Conservation (phyloP, 2,888 invertebrate genomes). For the Morpho deidamia region DNA sequence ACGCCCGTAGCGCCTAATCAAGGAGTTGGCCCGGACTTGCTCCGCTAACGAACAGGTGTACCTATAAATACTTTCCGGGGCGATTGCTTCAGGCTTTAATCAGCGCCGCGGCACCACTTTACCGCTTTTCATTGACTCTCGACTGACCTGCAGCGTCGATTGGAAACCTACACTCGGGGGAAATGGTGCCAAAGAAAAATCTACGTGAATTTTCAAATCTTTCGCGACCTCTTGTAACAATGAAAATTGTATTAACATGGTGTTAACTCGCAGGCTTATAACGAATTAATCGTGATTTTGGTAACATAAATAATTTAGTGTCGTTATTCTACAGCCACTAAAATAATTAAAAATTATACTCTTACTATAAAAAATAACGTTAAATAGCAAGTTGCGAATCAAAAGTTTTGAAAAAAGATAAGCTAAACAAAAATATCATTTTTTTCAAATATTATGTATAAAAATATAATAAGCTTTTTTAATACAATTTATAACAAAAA, state of each 20-base stretch:
- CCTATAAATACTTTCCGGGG: slow-evolving; percentile 76
- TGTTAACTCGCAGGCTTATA: slow-evolving; percentile 3
- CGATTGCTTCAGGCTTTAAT: slow-evolving; percentile 78
- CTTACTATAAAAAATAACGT: too few relatives aligned
- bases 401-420: too few relatives aligned
- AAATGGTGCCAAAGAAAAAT: slow-evolving; percentile 58
- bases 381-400: too few relatives aligned
- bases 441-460: too few relatives aligned
- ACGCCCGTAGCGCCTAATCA: slow-evolving; percentile 76
- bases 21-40: slow-evolving; percentile 72
- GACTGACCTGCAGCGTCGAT: slow-evolving; percentile 68
- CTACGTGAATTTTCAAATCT: slow-evolving; percentile 51
- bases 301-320: too few relatives aligned
- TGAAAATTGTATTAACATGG: slow-evolving; percentile 28
- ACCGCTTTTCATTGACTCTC: slow-evolving; percentile 75
- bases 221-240: slow-evolving; percentile 30
- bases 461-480: too few relatives aligned
- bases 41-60: slow-evolving; percentile 77
- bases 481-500: too few relatives aligned
- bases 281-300: neutral
- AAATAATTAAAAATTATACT: too few relatives aligned
- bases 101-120: slow-evolving; percentile 72
- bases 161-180: slow-evolving; percentile 67
- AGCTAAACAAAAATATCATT: too few relatives aligned
- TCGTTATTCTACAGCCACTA: too few relatives aligned